These are phyloP conservation scores for Tetrax tetrax DNA, from an alignment of 2,113 vertebrate species.

Conservation along the genomic window DNA sequence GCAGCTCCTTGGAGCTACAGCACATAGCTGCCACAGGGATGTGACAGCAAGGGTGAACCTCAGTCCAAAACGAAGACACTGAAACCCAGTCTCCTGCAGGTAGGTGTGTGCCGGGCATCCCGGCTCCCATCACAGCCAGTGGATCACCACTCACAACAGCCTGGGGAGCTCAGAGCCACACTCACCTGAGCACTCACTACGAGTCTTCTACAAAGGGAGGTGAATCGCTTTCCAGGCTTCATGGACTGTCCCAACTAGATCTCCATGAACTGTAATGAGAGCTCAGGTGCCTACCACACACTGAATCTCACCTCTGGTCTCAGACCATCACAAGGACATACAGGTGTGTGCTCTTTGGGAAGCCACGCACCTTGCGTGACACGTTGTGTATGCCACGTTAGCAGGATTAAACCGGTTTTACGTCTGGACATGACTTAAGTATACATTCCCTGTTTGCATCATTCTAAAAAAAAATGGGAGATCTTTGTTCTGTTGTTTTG, in stretches of 20 bases:
- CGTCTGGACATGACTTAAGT: background rate
- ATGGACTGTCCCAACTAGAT: background rate
- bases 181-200: background rate
- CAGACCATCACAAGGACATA: background rate
- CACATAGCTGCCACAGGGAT: fast-evolving
- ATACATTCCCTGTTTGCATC: background rate
- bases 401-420: background rate
- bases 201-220: background rate
- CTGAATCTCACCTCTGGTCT: background rate
- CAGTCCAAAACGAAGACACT: background rate
- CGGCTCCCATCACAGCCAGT: background rate
- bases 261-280: background rate
- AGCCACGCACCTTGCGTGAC: background rate
- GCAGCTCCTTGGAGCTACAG: background rate
- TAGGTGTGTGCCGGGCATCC: background rate
- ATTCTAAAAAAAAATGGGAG: background rate
- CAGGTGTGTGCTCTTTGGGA: background rate
- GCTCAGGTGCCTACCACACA: background rate
- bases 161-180: background rate
- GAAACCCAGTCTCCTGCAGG: background rate
- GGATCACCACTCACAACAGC: background rate
- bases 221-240: background rate
- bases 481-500: background rate
- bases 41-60: background rate
- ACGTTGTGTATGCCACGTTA: background rate